Base-by-base conservation (phyloP, 1,140 invertebrate genomes). In the Ips typographus region DNA sequence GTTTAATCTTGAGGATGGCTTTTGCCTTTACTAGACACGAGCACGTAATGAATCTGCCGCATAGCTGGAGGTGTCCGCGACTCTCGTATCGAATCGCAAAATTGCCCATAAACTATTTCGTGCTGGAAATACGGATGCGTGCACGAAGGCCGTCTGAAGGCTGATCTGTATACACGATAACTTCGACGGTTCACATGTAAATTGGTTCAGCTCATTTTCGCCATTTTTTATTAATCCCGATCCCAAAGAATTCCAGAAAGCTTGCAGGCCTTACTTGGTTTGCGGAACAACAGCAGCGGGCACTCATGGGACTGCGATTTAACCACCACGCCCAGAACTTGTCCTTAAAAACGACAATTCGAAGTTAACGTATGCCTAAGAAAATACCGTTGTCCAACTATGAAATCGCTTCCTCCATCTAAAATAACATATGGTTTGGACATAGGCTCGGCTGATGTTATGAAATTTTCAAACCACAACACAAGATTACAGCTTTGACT, bases 111-210 rank as follows among this genome's bases (percentile, higher is more conserved):
- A 64, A 64, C 49, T 53, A 64, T 55, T 55, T 55, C 62, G 43
- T 37, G 62, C 44, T 52, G 60, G 49, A 62, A 62, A 43, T 43
- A 41, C 49, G 62, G 62, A 52, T 64, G 62, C 62, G 62, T 64
- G 62, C 62, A 64, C 44, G 38, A 52, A 44, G 62, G 62, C 39
- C 62, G 62, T 64, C 62, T 64, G 40, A 64, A 64, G 62, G 62
- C 40, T 55, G 62, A 22, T 22, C 22, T 22, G 22, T 22, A 22
- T 41, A 49, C 52, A 64, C 49, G 44, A 40, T 38, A 43, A 22
- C 22, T 22, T 41, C 37, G 47, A 47, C 39, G 42, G 60, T 62
- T 62, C 60, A 4, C 60, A 62, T 42, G 60, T 42, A 52, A 62
- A 49, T 62, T 22, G 22, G 22, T 22, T 22, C 22, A 22, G 22